Evolutionary conservation across 2,888 invertebrate genomes (phyloP), one percentile per base, ranked within the genome.

Genomic region (Chromoteleia sp.): DNA sequence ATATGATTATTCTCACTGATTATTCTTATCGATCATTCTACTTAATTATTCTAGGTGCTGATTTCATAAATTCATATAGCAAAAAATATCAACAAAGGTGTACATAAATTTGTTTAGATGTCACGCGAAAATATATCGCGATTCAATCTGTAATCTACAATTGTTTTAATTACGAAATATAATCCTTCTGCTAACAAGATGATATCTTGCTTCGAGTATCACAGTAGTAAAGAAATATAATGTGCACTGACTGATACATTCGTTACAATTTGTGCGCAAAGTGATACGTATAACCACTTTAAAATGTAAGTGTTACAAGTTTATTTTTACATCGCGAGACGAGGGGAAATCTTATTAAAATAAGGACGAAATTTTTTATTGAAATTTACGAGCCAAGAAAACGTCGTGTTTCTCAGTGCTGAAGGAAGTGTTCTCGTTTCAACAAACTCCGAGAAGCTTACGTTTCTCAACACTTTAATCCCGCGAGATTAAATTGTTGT

Each of bases 271-370:
- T 58, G 61, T 74, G 30, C 39, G n/a, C 29, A 63, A 74, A 63
- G 33, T 74, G 14, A 15, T 74, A 58, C 48, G 59, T 33, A 67
- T 45, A 36, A 50, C 50, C 41, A 67, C 48, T 74, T 74, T 45
- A 33, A 12, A 67, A 58, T 75, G 58, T 59, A 65, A 75, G 48
- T 52, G 50, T 75, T 29, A 50, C 29, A 41, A 75, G 59, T 52
- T 75, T 29, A 36, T 52, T 76, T 76, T 65, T 54, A n/a, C 30
- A 7, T 14, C 21, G 21, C 39, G 10, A 8, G 21, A 30, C 7
- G 17, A 8, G 15, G 17, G 56, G 33, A 39, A 76, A 68, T 61
- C 68, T 76, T 50, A 68, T 76, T 54, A 59, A 76, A 68, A 61
- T 68, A 68, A 52, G 61, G 15, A 61, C 43, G 61, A 50, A 59